Base-by-base conservation (phyloP, 2,113 vertebrate species). In the Xiphophorus maculatus region DNA sequence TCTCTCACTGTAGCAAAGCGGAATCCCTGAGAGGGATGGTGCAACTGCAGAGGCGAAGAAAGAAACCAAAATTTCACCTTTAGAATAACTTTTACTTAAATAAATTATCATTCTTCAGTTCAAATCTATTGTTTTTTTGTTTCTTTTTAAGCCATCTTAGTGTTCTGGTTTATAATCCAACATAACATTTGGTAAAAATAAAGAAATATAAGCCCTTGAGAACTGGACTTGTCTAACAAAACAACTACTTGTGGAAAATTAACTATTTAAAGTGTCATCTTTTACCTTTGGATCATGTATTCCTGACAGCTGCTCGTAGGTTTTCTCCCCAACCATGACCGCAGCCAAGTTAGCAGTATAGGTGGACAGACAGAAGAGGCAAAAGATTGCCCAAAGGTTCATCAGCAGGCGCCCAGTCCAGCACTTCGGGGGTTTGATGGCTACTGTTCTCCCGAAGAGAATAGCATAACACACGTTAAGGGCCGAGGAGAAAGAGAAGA, bases 371-470 rank as follows among this genome's bases (percentile, higher is more conserved):
- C 58, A 99, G 93, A 93, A 93, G 81, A 99, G 94, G 88, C 97
- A 99, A 93, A 99, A 99, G 81, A 99, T 97, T 83, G 98, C 97
- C 97, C 97, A 99, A 27, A 99, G 96, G 89, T 98, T 99, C 98
- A 99, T 98, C 79, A 99, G 95, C 80, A 99, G 96, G 27, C 98
- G 96, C 0, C 97, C 97, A 0, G 98, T 98, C 94, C 97, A 97
- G 85, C 97, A 99, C 87, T 99, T 99, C 54, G 98, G 97, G 0
- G 97, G 97, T 93, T 99, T 98, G 92, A 97, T 98, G 91, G 96
- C 97, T 2, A 96, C 97, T 0, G 96, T 98, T 84, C 97, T 96
- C 4, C 97, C 97, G 0, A 98, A 99, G 62, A 98, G 96, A 74
- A 99, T 98, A 72, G 97, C 96, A 0, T 99, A 99, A 93, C 98